phyloP scores from a whole-genome alignment of 2,888 invertebrate genomes.

The Tinea trinotella region DNA sequence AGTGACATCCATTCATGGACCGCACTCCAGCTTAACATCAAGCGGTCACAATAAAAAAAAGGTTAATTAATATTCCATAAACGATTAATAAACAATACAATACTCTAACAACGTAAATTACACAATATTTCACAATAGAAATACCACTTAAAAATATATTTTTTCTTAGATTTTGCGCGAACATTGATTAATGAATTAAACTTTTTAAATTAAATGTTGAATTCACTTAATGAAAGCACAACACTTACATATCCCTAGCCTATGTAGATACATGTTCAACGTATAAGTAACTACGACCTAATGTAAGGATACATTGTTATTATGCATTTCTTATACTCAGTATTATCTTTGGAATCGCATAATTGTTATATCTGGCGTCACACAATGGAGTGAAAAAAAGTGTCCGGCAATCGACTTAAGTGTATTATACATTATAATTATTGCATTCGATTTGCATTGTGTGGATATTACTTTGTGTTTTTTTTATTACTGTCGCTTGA shows the following conservation, averaged over 20 bases:
- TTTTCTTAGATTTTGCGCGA: no score
- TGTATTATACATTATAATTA: background rate
- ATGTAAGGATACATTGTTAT: no score
- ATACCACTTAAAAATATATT: no score
- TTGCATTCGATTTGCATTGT: background rate
- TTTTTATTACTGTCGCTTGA: no score
- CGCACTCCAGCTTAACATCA: no score
- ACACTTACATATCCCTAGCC: conserved; percentile 13
- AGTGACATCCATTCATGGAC: no score
- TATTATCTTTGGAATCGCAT: background rate
- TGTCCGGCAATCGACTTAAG: conserved; percentile 4
- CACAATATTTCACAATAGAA: no score
- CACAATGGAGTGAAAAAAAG: conserved; percentile 11
- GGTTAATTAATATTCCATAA: no score
- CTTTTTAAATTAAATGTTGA: background rate
- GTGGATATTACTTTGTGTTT: background rate
- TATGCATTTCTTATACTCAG: background rate
- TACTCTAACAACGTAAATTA: no score
- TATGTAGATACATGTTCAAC: background rate
- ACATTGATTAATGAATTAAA: no score
- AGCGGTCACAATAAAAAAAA: no score
- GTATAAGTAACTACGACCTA: background rate
- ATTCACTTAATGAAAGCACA: background rate
- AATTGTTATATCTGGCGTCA: conserved; percentile 1
- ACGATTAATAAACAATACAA: no score